Evolutionary conservation across 1,140 invertebrate species (phyloP).

Genomic region (Pogonognathellus flavescens): DNA sequence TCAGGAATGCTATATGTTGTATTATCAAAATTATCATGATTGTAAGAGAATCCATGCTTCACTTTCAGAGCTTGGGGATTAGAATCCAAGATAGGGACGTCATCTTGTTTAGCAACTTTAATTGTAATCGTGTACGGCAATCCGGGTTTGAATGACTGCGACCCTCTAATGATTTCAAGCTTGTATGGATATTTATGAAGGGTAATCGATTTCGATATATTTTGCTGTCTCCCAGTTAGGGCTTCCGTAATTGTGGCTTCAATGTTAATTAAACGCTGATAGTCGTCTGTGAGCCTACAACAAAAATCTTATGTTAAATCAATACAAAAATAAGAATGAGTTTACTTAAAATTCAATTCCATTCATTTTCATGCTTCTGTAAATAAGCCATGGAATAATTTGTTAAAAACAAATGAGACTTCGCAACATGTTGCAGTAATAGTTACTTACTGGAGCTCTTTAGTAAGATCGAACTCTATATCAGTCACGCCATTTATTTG

Average conservation of each 20-base stretch:
- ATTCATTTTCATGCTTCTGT: too few species aligned
- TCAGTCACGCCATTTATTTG: constrained; percentile 83
- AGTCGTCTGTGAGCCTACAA: constrained; percentile 78
- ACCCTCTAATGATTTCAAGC: constrained; percentile 84
- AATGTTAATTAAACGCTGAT: constrained; percentile 80
- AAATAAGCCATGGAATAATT: too few species aligned
- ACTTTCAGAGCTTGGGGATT: constrained; percentile 76
- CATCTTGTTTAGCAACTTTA: constrained; percentile 83
- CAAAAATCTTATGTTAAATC: not conserved
- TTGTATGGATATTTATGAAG: constrained; percentile 86
- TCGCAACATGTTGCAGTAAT: not conserved
- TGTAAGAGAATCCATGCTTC: constrained; percentile 78
- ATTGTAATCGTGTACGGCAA: constrained; percentile 82
- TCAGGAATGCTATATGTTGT: constrained; percentile 75
- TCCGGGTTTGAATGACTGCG: constrained; percentile 89
- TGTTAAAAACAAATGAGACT: too few species aligned
- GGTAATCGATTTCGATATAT: constrained; percentile 79
- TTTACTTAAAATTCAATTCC: too few species aligned
- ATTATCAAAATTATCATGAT: constrained; percentile 77
- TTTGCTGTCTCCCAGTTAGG: constrained; percentile 84
- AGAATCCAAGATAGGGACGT: constrained; percentile 77
- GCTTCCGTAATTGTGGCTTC: constrained; percentile 86
- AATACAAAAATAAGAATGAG: too few species aligned
- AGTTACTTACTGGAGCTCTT: constrained; percentile 76
- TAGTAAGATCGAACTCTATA: constrained; percentile 82